phyloP scores from a whole-genome alignment of 2,888 invertebrate genomes.

The Toxonevra muliebris region DNA sequence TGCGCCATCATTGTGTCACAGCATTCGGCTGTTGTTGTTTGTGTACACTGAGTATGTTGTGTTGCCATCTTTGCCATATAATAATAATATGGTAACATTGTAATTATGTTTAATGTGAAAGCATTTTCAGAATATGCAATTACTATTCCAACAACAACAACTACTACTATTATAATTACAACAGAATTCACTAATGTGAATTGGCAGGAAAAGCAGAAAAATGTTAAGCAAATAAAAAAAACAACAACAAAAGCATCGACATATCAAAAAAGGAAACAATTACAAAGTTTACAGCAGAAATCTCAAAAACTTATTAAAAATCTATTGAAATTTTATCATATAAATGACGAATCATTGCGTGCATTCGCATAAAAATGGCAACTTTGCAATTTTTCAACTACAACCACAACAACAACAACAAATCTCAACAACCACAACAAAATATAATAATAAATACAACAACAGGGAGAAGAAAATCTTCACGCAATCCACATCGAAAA shows the following conservation, averaged over 20 bases:
- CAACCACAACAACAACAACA: conserved; percentile 36
- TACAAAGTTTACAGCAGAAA: conserved; percentile 4
- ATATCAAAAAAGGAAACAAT: background rate
- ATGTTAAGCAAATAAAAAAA: conserved; percentile 13
- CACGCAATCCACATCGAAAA: too few relatives aligned
- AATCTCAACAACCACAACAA: conserved; percentile 20
- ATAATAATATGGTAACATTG: conserved; percentile 22
- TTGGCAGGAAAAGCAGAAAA: conserved; percentile 12
- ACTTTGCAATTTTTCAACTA: conserved; percentile 47
- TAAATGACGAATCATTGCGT: conserved; percentile 53
- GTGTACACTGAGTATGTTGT: too few relatives aligned
- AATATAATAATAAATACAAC: background rate
- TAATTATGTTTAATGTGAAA: conserved; percentile 29
- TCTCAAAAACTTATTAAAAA: conserved; percentile 29
- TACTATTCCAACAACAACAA: conserved; percentile 18
- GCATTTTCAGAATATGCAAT: conserved; percentile 23
- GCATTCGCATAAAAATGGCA: conserved; percentile 45
- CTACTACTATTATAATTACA: conserved; percentile 29
- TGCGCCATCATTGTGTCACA: too few relatives aligned
- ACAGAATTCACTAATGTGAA: conserved; percentile 24
- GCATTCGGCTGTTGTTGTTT: too few relatives aligned
- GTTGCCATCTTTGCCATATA: too few relatives aligned
- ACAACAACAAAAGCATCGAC: conserved; percentile 17
- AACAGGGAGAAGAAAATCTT: conserved; percentile 5
- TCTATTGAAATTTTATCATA: conserved; percentile 42